phyloP scores from a whole-genome alignment of 2,113 vertebrate genomes.

The Fulica atra region DNA sequence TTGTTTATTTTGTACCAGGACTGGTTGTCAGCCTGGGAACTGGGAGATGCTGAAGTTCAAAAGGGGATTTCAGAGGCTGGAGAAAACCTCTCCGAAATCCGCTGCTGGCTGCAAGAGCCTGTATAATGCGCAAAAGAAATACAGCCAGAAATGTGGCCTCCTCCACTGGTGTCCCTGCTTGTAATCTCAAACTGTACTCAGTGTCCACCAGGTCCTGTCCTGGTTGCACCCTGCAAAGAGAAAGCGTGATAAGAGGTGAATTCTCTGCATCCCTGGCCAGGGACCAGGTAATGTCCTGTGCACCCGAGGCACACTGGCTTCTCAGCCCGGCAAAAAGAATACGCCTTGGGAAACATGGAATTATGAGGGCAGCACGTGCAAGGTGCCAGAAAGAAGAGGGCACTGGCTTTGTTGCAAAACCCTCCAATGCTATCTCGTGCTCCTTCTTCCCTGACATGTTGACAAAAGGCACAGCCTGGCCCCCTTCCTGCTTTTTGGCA shows the following conservation, averaged over 20 bases:
- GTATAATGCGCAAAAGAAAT: background rate
- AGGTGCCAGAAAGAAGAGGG: background rate
- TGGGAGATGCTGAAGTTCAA: background rate
- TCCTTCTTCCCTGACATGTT: accelerated
- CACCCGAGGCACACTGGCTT: background rate
- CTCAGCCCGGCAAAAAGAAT: background rate
- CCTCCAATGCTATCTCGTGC: background rate
- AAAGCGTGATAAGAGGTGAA: background rate
- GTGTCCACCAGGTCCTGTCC: background rate
- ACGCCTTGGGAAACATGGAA: accelerated
- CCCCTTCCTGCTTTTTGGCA: background rate
- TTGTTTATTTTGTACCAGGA: background rate
- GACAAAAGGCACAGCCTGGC: background rate
- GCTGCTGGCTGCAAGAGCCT: background rate
- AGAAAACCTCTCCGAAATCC: background rate
- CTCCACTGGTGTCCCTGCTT: background rate
- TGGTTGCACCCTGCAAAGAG: background rate
- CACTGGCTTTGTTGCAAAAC: background rate
- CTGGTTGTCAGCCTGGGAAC: background rate
- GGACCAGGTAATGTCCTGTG: background rate
- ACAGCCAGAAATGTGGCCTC: background rate
- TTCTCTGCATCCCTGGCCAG: too few species aligned
- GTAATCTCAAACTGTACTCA: background rate
- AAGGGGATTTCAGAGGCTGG: background rate
- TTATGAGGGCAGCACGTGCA: accelerated